Evolutionary conservation across 1,140 invertebrate genomes (phyloP), one percentile per base, ranked within the genome.

Genomic region (Zaprionus camerounensis): DNA sequence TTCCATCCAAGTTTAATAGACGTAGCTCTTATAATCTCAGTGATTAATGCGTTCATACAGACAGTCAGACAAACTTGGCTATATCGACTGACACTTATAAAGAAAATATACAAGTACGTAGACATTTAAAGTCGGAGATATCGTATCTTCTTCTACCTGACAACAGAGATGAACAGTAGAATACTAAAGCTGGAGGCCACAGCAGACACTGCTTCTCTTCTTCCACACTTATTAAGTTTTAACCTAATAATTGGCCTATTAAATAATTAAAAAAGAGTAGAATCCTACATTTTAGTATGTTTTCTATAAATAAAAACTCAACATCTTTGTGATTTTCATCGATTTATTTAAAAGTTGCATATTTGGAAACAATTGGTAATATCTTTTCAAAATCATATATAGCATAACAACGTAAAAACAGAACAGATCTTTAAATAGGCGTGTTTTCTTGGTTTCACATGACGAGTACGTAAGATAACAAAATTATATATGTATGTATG

Each of bases 321-420:
- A 49, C 6, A 9, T n/a, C 11, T 53, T 56, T 41, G 7, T 17
- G 13, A 31, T 55, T 66, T 58, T 57, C 5, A 53, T 81, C 66
- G 49, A 26, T 80, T 71, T 81, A 79, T 81, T 78, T 80, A 46
- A 69, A 74, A 70, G 53, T 83, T 78, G 65, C 71, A 65, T 56
- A 78, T 57, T 76, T 76, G 41, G 28, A 71, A 90, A 85, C 85
- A 88, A 81, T 81, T 57, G 62, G 74, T 88, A 90, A 88, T 90
- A 88, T 88, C 81, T 74, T 87, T 76, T 76, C 55, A 61, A 75
- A 73, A 75, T 49, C 46, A 13, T 51, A 68, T 80, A 71, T 71
- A 72, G 58, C 49, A 62, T 84, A 88, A 88, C 84, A 90, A 84
- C 41, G 59, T 73, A 81, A 78, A 71, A 64, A 73, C 58, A 79